Evolutionary conservation across 2,797 vertebrate genomes (phyloP), one percentile per base, ranked within the genome.

Genomic region (Tinamus major): DNA sequence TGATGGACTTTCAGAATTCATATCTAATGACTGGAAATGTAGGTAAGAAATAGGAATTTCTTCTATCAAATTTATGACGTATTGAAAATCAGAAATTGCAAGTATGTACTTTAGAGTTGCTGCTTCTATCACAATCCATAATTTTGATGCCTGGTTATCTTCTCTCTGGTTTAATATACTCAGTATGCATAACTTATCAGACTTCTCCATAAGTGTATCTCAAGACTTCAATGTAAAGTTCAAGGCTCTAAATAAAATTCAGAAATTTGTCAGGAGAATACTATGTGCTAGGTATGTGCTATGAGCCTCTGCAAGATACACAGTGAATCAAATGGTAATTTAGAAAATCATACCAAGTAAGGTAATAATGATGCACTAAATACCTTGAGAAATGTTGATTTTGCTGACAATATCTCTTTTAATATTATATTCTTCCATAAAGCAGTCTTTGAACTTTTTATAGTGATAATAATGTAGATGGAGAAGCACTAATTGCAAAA

Each of bases 1-100:
- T 99, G 99, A 99, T 99, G 98, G 99, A 99, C 98, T 99, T 99
- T 98, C 99, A 99, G 98, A 99, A 99, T 97, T 99, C 99, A 93
- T 99, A 99, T 96, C 97, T 99, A 98, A 99, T 99, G 99, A 99
- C 99, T 93, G 99, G 99, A 97, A 99, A 99, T 98, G 97, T 99
- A 98, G 99, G 99, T 99, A 98, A 98, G 98, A 97, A 97, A 92
- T 97, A 96, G 93, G 93, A 92, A 82, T 94, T 94, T 96, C 39
- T 96, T 95, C 95, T 83, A 79, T 86, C 59, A 72, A 95, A 96
- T 93, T 82, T 88, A 79, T 97, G 90, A 92, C 80, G 61, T 96
- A 79, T 95, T 96, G 85, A 83, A 94, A 96, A 90, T 92, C 79
- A 96, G 90, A 96, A 94, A 84, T 94, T 97, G 67, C 92, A 97